A percentile compares a stretch with the other conserved stretches of the same genome.
Evolutionary conservation across 2,797 vertebrate genomes (phyloP).

Genomic region (Xenentodon cancila): DNA sequence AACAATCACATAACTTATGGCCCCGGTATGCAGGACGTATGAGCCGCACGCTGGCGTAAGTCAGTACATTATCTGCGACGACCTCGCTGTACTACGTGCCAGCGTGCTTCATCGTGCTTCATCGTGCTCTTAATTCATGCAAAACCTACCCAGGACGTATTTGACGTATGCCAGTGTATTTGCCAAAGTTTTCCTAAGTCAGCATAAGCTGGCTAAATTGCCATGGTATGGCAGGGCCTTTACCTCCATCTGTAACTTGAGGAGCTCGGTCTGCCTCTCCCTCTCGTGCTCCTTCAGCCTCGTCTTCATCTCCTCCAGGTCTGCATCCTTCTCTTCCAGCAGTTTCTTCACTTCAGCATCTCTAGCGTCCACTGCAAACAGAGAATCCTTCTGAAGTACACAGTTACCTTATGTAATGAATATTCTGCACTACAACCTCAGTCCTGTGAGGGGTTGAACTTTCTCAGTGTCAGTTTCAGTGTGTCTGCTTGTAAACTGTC

Average conservation of each 20-base stretch:
- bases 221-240: not conserved
- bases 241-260: constrained; percentile 94
- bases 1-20: no score
- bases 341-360: constrained; percentile 70
- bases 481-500: no score
- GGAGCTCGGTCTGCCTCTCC: constrained; percentile 89
- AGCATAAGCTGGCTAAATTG: not conserved
- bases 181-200: not conserved
- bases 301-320: constrained; percentile 84
- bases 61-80: no score
- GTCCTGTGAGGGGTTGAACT: no score
- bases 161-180: not conserved
- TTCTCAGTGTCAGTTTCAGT: no score
- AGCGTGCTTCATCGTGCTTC: no score
- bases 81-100: no score
- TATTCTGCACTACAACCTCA: no score
- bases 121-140: no score
- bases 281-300: constrained; percentile 87
- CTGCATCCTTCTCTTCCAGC: constrained; percentile 80
- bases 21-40: no score
- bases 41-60: no score
- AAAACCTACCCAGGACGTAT: no score
- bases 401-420: not conserved
- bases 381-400: not conserved
- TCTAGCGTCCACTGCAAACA: constrained; percentile 70